These are phyloP conservation scores for Sarcophaga variegata DNA, from an alignment of 2,888 invertebrate genomes.

Conservation along the genomic window DNA sequence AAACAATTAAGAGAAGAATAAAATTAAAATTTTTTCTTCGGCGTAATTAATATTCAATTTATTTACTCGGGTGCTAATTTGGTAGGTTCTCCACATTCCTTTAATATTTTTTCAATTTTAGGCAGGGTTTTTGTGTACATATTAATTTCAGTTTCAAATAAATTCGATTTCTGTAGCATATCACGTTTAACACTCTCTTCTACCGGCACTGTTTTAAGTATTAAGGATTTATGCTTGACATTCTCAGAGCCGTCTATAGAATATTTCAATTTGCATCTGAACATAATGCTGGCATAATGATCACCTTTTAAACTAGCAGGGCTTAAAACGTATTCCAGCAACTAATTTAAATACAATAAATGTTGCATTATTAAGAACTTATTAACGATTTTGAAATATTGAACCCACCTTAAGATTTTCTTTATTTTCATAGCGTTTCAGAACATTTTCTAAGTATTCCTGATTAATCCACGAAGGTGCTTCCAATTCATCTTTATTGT, in stretches of 20 bases:
- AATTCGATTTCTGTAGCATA: slow-evolving; percentile 50
- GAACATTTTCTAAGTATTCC: slow-evolving; percentile 66
- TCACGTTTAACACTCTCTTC: slow-evolving; percentile 70
- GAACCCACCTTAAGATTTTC: slow-evolving; percentile 53
- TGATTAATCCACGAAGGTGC: slow-evolving; percentile 70
- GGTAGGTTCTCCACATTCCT: slow-evolving; percentile 69
- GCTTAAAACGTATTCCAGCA: slow-evolving; percentile 38
- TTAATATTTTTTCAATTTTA: slow-evolving; percentile 70
- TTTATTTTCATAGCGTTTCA: slow-evolving; percentile 60
- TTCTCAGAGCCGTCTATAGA: neutral
- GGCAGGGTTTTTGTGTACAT: slow-evolving; percentile 73
- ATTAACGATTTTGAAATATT: neutral
- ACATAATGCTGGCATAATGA: slow-evolving; percentile 74
- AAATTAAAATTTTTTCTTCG: neutral
- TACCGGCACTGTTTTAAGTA: slow-evolving; percentile 72
- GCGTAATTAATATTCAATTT: no score
- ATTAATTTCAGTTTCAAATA: slow-evolving; percentile 72
- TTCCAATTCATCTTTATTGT: slow-evolving; percentile 67
- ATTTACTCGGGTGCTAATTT: slow-evolving; percentile 65
- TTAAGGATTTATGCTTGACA: slow-evolving; percentile 54
- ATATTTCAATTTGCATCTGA: slow-evolving; percentile 69
- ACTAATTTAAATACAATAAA: slow-evolving; percentile 21
- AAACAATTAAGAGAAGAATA: neutral
- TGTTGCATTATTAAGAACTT: neutral
- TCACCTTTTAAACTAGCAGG: slow-evolving; percentile 71